Conservation (phyloP, 2,113 vertebrate genomes). For the Hypanus sabinus region DNA sequence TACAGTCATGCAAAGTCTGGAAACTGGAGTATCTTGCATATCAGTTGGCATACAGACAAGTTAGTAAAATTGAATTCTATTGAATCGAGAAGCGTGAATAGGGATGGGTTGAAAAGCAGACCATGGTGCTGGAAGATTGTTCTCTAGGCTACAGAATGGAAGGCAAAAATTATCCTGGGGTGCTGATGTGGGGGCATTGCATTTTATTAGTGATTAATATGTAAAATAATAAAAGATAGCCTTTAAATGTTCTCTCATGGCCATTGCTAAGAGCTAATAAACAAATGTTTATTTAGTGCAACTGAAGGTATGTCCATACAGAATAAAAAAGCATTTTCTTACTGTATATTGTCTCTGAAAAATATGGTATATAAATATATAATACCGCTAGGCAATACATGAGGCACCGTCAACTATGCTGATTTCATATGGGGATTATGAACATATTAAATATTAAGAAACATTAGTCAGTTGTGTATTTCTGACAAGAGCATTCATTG, state of each 20-base stretch:
- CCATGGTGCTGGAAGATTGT: too few relatives aligned
- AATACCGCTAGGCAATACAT: not conserved
- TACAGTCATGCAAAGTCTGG: not conserved
- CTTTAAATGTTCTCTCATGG: not conserved
- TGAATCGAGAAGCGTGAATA: too few relatives aligned
- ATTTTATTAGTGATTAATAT: too few relatives aligned
- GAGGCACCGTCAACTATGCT: not conserved
- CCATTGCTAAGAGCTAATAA: not conserved
- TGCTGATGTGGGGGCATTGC: too few relatives aligned
- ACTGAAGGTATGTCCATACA: not conserved
- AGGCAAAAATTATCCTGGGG: too few relatives aligned
- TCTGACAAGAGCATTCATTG: slow-evolving; percentile 6
- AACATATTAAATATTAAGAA: not conserved
- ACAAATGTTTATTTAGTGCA: not conserved
- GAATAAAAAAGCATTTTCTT: too few relatives aligned
- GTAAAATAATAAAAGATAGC: not conserved
- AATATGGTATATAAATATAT: too few relatives aligned
- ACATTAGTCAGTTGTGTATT: not conserved
- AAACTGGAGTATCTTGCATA: not conserved
- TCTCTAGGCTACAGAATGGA: too few relatives aligned
- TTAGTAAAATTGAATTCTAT: not conserved
- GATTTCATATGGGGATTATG: not conserved
- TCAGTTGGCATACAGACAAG: not conserved
- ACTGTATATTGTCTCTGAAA: too few relatives aligned
- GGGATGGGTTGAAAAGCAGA: too few relatives aligned